These are phyloP conservation scores for Volucella inflata DNA, from an alignment of 2,888 invertebrate genomes.

Conservation along the genomic window DNA sequence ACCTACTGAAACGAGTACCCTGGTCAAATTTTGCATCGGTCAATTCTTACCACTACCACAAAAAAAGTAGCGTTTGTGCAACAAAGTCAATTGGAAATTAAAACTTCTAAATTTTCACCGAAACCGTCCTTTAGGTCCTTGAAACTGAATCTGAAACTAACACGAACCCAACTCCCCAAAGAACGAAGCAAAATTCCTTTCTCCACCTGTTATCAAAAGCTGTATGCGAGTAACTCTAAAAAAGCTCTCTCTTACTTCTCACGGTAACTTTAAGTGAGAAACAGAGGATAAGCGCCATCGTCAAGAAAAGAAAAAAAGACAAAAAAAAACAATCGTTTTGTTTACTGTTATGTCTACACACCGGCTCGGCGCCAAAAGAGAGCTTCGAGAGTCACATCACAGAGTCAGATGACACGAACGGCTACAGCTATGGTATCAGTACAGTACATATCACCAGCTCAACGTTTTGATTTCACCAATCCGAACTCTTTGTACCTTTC, in stretches of 20 bases:
- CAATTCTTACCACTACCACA: no score
- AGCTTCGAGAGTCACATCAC: conserved; percentile 3
- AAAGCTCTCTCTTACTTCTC: conserved; percentile 4
- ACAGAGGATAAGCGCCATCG: conserved; percentile 28
- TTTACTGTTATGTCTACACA: conserved; percentile 71
- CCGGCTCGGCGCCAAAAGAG: conserved; percentile 68
- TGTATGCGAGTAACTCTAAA: background rate
- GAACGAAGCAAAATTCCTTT: conserved; percentile 2
- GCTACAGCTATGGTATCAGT: background rate
- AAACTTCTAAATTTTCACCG: no score
- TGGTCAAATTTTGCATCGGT: no score
- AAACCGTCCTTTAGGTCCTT: no score
- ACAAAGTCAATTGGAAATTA: no score
- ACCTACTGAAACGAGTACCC: no score
- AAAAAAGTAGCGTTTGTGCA: no score
- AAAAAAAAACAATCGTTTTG: conserved; percentile 43
- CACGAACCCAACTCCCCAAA: no score
- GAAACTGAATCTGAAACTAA: no score
- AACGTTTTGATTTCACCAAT: conserved; percentile 41
- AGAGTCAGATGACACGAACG: background rate
- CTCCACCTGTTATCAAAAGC: conserved; percentile 32
- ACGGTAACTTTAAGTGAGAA: conserved; percentile 10
- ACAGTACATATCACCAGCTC: background rate
- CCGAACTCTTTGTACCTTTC: conserved; percentile 55
- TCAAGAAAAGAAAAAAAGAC: no score